phyloP scores from a whole-genome alignment of 1,140 invertebrate genomes.

The Whitmania pigra region DNA sequence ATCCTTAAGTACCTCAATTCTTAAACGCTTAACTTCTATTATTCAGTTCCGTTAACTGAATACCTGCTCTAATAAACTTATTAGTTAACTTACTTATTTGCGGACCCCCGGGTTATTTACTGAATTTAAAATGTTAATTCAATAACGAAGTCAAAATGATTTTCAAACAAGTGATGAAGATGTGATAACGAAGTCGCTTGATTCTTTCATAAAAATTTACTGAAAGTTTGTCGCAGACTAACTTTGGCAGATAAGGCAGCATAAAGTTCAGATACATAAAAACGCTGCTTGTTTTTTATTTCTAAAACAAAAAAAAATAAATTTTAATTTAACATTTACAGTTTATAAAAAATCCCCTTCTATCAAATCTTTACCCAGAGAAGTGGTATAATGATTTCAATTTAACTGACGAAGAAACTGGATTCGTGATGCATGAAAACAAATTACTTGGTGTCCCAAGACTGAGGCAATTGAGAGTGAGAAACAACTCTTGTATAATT shows the following conservation, averaged over 20 bases:
- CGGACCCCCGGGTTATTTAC: no score
- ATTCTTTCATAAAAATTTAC: no score
- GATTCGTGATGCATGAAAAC: constrained; percentile 25
- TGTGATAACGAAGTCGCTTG: no score
- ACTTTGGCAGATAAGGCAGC: not conserved
- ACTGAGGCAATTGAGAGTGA: constrained; percentile 47
- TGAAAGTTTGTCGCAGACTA: no score
- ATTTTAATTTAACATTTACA: not conserved
- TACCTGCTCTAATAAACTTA: no score
- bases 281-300: not conserved
- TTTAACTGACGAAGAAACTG: constrained; percentile 24
- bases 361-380: constrained; percentile 24
- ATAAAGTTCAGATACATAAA: not conserved
- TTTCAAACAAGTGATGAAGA: no score
- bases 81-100: no score
- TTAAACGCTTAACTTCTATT: no score
- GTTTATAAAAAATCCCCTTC: constrained; percentile 23
- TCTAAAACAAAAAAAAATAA: not conserved
- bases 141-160: no score
- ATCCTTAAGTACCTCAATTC: no score
- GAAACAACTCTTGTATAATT: constrained; percentile 51
- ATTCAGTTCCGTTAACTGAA: no score
- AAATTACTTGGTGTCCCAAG: constrained; percentile 48
- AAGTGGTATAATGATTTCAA: constrained; percentile 47
- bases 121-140: no score